phyloP scores from a whole-genome alignment of 2,797 vertebrate genomes.

The Ctenochaetus hawaiiensis region DNA sequence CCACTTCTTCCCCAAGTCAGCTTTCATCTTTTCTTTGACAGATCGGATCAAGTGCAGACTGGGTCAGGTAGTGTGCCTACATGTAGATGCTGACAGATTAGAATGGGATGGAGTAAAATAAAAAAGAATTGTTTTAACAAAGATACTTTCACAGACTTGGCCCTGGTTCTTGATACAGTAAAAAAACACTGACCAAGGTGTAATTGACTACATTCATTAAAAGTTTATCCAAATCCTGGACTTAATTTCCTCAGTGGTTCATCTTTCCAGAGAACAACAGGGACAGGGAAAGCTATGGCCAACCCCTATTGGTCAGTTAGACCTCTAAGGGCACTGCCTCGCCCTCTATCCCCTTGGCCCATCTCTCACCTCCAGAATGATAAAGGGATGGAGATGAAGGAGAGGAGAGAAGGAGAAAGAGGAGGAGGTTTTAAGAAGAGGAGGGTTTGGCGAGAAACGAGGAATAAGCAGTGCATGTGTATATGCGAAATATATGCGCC shows the following conservation, averaged over 20 bases:
- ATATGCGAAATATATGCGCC: conserved; percentile 85
- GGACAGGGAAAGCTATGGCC: conserved; percentile 53
- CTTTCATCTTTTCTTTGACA: conserved; percentile 66
- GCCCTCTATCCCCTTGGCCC: conserved; percentile 68
- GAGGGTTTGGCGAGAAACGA: conserved; percentile 68
- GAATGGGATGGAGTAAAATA: conserved; percentile 26
- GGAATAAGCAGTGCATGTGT: conserved; percentile 85
- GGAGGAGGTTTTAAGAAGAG: conserved; percentile 59
- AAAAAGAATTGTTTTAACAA: conserved; percentile 10
- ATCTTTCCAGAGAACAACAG: conserved; percentile 58
- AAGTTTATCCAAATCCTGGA: conserved; percentile 57
- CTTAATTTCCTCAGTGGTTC: conserved; percentile 18
- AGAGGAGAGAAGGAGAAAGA: conserved; percentile 48
- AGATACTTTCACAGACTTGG: conserved; percentile 2
- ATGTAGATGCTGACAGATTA: conserved; percentile 46
- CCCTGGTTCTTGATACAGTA: conserved; percentile 27
- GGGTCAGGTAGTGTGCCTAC: conserved; percentile 34
- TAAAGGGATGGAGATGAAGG: conserved; percentile 75
- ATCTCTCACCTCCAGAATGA: conserved; percentile 64
- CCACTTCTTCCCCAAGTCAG: conserved; percentile 54
- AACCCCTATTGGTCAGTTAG: conserved; percentile 61
- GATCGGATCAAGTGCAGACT: conserved; percentile 61
- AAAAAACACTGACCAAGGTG: conserved; percentile 28
- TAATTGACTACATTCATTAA: conserved; percentile 62
- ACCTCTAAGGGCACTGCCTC: conserved; percentile 65